These are phyloP conservation scores for Leptinotarsa texana DNA, from an alignment of 1,140 invertebrate genomes.

Conservation along the genomic window DNA sequence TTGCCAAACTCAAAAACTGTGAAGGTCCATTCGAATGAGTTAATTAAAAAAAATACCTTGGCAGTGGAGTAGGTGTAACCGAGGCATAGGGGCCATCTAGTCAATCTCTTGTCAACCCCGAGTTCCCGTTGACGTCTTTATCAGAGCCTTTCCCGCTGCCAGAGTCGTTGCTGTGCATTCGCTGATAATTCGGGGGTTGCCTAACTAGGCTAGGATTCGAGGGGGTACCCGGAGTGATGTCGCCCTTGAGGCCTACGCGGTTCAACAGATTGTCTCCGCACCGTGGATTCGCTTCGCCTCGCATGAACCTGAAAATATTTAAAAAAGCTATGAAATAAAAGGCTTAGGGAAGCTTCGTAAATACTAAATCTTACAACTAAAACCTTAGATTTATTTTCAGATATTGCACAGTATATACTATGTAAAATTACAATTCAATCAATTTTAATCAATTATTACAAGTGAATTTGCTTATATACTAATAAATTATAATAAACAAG, in stretches of 20 bases:
- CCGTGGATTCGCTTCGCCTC: conserved; percentile 69
- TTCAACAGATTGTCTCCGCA: conserved; percentile 48
- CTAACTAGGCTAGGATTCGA: conserved; percentile 62
- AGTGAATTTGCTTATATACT: no score
- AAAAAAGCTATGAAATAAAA: no score
- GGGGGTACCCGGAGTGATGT: conserved; percentile 69
- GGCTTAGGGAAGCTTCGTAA: no score
- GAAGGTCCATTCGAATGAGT: no score
- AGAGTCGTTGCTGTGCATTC: conserved; percentile 83
- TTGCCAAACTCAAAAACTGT: no score
- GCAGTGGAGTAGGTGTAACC: conserved; percentile 48
- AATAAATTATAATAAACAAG: no score
- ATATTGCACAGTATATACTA: no score
- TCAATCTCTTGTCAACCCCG: conserved; percentile 64
- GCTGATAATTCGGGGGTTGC: conserved; percentile 75
- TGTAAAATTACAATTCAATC: no score
- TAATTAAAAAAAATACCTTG: conserved; percentile 41
- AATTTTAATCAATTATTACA: no score
- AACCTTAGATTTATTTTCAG: no score
- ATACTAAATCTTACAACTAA: no score
- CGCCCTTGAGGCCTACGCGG: conserved; percentile 58
- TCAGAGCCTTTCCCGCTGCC: conserved; percentile 72
- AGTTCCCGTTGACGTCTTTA: conserved; percentile 63
- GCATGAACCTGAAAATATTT: conserved; percentile 69
- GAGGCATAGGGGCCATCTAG: conserved; percentile 68